Percentiles rank a stretch among this genome's conserved stretches.
Conservation (phyloP, 2,113 vertebrate genomes). For the Sigmodon hispidus region DNA sequence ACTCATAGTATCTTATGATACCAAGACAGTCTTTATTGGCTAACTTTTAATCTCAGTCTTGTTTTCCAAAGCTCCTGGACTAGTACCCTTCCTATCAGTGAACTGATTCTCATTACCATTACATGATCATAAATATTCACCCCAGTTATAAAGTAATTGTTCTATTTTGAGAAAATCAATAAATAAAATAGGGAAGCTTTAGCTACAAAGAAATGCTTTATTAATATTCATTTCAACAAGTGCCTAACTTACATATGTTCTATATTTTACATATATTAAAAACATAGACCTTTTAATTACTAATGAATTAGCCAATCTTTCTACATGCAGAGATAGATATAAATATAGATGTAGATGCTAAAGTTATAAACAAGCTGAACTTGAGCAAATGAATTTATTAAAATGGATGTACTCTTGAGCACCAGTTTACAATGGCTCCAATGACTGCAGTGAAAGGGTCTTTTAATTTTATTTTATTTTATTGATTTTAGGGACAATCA, state of each 20-base stretch:
- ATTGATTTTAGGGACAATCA: constrained; percentile 70
- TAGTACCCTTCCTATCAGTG: neutral
- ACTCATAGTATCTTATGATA: neutral
- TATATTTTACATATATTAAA: neutral
- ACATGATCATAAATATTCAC: neutral
- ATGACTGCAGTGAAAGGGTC: neutral
- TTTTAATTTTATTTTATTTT: neutral
- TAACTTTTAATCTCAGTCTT: neutral
- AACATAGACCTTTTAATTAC: neutral
- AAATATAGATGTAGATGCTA: neutral
- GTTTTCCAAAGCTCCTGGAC: neutral
- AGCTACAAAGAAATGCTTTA: neutral
- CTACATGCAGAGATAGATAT: neutral
- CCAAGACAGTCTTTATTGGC: neutral
- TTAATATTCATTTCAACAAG: neutral
- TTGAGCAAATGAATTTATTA: neutral
- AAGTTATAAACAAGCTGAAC: constrained; percentile 36
- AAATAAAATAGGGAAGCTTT: neutral
- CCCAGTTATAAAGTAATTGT: neutral
- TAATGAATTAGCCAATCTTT: neutral
- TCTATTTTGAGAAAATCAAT: neutral
- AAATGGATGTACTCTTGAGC: neutral
- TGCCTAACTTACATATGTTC: neutral
- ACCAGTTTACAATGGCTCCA: constrained; percentile 53
- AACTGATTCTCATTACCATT: neutral